A percentile compares a stretch with the other conserved stretches of the same genome.
These are phyloP conservation scores for Rhizomys pruinosus DNA, from an alignment of 2,113 vertebrate genomes.

Conservation along the genomic window DNA sequence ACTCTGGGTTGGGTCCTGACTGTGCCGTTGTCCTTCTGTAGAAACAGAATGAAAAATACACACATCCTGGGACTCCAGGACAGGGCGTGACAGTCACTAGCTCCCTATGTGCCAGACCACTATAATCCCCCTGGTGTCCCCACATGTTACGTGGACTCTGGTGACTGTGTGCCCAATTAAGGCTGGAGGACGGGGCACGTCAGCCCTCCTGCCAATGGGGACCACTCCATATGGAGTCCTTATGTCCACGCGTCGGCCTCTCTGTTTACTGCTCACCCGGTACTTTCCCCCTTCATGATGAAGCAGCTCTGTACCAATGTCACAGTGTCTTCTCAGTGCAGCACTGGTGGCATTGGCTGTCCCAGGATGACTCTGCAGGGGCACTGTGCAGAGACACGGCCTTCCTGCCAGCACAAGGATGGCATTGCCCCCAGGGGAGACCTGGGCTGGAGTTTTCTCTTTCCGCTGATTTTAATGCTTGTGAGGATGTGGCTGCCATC, in stretches of 20 bases:
- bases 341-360: fast-evolving
- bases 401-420: not conserved
- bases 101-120: not conserved
- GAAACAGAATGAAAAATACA: too few relatives aligned
- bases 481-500: fast-evolving
- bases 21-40: not conserved
- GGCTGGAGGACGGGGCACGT: fast-evolving
- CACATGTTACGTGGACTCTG: too few relatives aligned
- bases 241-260: too few relatives aligned
- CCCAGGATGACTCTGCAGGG: not conserved
- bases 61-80: fast-evolving
- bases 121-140: not conserved
- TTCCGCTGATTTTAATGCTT: not conserved
- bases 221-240: fast-evolving
- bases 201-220: fast-evolving
- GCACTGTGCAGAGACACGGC: too few relatives aligned
- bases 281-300: not conserved
- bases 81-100: fast-evolving
- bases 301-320: not conserved
- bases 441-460: fast-evolving
- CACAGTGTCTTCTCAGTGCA: not conserved
- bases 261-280: fast-evolving
- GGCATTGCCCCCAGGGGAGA: not conserved
- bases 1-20: not conserved
- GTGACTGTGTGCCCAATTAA: fast-evolving